Base-by-base conservation (phyloP, 2,797 vertebrate species). In the Ctenopoma kingsleyae region DNA sequence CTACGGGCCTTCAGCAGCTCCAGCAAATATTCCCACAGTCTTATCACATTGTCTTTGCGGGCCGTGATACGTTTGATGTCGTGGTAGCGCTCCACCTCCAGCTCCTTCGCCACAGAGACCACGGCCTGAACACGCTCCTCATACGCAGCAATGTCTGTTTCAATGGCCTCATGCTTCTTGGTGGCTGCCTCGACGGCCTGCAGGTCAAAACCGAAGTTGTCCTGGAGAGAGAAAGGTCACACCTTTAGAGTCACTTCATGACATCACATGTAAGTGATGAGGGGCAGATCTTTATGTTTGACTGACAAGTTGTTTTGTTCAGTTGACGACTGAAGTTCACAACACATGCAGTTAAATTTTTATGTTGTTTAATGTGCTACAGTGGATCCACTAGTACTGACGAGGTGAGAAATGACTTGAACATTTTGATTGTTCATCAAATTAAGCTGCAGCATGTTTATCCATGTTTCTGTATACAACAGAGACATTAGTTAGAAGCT, bases 1-100 rank as follows among this genome's bases (percentile, higher is more conserved):
- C 98, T 82, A 0, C 98, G 95, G 0, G 98, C 98, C 73, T 95
- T 94, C 54, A 99, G 96, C 79, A 99, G 95, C 86, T 99, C 98
- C 90, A 98, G 94, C 50, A 99, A 95, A 57, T 98, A 99, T 65
- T 99, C 97, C 98, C 98, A 99, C 32, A 99, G 95, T 0, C 98
- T 96, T 75, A 97, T 96, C 46, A 99, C 98, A 0, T 99, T 99
- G 87, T 99, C 98, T 74, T 96, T 97, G 65, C 97, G 91, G 0
- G 97, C 96, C 0, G 94, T 90, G 71, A 98, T 93, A 58, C 97
- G 96, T 63, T 97, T 97, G 84, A 98, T 96, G 83, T 98, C 97
- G 0, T 98, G 97, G 90, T 98, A 98, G 64, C 91, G 94, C 87
- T 98, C 97, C 0, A 93, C 93, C 91, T 98, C 97, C 0, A 98